Percentiles rank a stretch among this genome's conserved stretches.
Conservation (phyloP, 2,797 vertebrate genomes). For the Sylvilagus floridanus region DNA sequence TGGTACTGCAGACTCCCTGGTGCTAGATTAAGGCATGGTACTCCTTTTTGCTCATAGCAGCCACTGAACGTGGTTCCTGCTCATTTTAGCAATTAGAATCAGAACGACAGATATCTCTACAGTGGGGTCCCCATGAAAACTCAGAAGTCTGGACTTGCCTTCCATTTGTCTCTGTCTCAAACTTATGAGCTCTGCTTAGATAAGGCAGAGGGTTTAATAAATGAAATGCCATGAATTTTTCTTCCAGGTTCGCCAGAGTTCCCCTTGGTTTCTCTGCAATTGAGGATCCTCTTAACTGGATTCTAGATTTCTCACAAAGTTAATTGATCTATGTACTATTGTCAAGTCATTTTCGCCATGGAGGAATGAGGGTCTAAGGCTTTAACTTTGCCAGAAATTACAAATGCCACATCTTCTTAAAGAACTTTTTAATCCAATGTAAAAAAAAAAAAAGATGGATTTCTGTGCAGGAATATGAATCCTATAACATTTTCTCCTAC, state of each 20-base stretch:
- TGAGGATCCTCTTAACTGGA: background rate
- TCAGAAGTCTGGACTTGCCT: background rate
- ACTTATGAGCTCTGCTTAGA: too few species aligned
- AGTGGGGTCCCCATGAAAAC: background rate
- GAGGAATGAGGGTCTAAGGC: background rate
- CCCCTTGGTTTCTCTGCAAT: background rate
- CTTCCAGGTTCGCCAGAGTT: background rate
- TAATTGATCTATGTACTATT: background rate
- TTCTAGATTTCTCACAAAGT: background rate
- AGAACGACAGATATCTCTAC: background rate
- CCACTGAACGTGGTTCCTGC: background rate
- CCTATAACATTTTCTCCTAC: background rate
- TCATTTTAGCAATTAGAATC: constrained; percentile 1
- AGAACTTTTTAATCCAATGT: background rate
- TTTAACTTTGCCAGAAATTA: background rate
- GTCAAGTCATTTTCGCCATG: background rate
- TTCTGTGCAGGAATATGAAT: background rate
- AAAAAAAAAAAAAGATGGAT: background rate
- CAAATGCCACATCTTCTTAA: background rate
- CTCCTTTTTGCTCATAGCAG: background rate
- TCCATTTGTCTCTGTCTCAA: background rate
- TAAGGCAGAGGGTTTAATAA: background rate
- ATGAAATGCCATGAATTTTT: background rate
- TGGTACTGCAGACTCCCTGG: background rate
- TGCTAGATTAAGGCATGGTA: fast-evolving